These are phyloP conservation scores for Cinclus cinclus DNA, from an alignment of 2,113 vertebrate species.

Conservation along the genomic window DNA sequence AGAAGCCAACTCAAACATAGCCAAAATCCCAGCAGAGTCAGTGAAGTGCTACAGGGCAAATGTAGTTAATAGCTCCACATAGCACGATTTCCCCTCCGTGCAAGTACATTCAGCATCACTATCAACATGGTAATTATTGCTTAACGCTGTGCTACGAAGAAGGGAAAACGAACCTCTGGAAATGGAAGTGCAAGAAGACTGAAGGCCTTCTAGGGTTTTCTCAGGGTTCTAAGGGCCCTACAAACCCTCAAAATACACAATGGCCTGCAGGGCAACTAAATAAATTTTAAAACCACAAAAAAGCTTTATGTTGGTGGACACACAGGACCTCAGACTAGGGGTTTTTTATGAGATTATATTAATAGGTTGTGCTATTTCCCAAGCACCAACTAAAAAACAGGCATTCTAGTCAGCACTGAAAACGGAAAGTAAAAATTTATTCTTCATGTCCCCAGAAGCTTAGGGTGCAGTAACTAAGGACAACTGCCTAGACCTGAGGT, in stretches of 20 bases:
- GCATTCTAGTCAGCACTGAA: background rate
- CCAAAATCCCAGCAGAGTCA: constrained; percentile 47
- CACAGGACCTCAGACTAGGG: background rate
- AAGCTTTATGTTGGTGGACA: background rate
- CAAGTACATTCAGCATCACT: background rate
- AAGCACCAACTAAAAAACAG: background rate
- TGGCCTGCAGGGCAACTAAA: background rate
- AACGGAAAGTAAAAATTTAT: background rate
- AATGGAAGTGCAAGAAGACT: background rate
- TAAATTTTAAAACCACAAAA: background rate
- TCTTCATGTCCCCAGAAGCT: background rate
- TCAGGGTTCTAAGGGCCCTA: background rate
- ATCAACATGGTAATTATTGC: constrained; percentile 45
- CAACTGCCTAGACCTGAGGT: background rate
- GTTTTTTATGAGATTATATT: background rate
- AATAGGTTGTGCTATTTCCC: background rate
- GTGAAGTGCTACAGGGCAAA: constrained; percentile 36
- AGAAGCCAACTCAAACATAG: constrained; percentile 5
- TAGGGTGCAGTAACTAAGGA: background rate
- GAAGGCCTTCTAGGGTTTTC: background rate
- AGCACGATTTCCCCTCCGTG: constrained; percentile 17
- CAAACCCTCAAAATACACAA: background rate
- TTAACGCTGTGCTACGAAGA: background rate
- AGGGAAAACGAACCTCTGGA: background rate
- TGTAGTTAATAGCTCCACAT: constrained; percentile 35